Conservation (phyloP, 2,888 invertebrate species). For the Steromphala cineraria region DNA sequence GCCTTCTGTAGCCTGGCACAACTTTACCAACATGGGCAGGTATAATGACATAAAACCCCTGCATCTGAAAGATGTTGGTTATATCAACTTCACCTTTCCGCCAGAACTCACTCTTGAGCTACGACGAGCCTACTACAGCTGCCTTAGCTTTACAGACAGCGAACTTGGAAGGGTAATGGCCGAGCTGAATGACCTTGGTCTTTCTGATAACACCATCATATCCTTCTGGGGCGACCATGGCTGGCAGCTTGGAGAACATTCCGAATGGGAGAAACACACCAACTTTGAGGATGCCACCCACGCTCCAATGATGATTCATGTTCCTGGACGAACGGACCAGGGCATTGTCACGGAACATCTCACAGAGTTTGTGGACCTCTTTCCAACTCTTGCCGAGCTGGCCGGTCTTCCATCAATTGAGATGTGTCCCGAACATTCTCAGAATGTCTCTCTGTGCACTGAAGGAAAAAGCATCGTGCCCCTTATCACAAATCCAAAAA, state of each 20-base stretch:
- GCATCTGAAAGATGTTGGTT: constrained; percentile 15
- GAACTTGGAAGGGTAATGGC: constrained; percentile 42
- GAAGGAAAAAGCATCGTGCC: constrained; percentile 43
- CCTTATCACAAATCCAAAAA: constrained; percentile 25
- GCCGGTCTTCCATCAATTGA: constrained; percentile 33
- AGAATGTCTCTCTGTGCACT: constrained; percentile 28
- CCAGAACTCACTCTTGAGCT: constrained; percentile 28
- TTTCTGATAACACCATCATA: constrained; percentile 43
- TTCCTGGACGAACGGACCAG: constrained; percentile 40
- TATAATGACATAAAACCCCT: constrained; percentile 27
- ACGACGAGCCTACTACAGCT: constrained; percentile 46
- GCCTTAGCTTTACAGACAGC: constrained; percentile 43
- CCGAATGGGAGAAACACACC: constrained; percentile 52
- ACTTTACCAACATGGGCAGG: not conserved
- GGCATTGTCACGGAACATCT: constrained; percentile 40
- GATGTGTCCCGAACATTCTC: constrained; percentile 29
- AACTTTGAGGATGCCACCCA: constrained; percentile 57
- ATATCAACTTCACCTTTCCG: constrained; percentile 34
- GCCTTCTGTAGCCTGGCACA: constrained; percentile 23
- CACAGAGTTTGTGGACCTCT: constrained; percentile 54
- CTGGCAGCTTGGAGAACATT: constrained; percentile 46
- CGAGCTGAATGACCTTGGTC: constrained; percentile 38
- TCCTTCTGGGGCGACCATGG: constrained; percentile 52
- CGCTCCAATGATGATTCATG: constrained; percentile 56
- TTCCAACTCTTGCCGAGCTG: constrained; percentile 51